A percentile compares a stretch with the other conserved stretches of the same genome.
phyloP scores from a whole-genome alignment of 2,888 invertebrate genomes.

The Sarcophaga rosellei region DNA sequence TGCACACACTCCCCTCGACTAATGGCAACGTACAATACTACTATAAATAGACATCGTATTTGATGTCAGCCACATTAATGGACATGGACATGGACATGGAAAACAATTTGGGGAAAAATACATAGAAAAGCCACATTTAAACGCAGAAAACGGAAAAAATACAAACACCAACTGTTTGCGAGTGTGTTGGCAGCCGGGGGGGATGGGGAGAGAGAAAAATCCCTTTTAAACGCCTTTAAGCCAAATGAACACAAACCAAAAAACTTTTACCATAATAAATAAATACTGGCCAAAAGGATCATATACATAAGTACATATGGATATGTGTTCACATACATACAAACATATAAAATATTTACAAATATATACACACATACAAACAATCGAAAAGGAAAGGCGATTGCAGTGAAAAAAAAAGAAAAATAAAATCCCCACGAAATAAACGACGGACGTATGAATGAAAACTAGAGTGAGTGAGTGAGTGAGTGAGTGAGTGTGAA shows the following conservation, averaged over 20 bases:
- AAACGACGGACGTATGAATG: conserved; percentile 22
- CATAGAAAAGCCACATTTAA: conserved; percentile 59
- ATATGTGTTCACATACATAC: conserved; percentile 43
- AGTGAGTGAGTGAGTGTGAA: conserved; percentile 52
- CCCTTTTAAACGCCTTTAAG: conserved; percentile 62
- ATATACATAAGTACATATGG: conserved; percentile 49
- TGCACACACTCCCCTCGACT: too few relatives aligned
- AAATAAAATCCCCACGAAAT: conserved; percentile 47
- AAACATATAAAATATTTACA: conserved; percentile 49
- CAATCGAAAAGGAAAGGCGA: conserved; percentile 25
- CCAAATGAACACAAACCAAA: conserved; percentile 65
- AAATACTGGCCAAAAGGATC: conserved; percentile 59
- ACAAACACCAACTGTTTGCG: conserved; percentile 6
- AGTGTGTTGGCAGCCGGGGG: too few relatives aligned
- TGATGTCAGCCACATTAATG: conserved; percentile 58
- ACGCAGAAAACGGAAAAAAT: conserved; percentile 27
- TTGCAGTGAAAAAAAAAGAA: conserved; percentile 3
- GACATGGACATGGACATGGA: conserved; percentile 50
- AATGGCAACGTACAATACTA: conserved; percentile 9
- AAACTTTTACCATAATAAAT: conserved; percentile 58
- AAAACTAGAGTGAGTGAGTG: not conserved
- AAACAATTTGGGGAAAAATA: conserved; percentile 53
- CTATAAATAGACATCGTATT: conserved; percentile 55
- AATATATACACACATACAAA: conserved; percentile 9
- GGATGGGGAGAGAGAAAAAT: conserved; percentile 45